These are phyloP conservation scores for Psittacula cyanocephala DNA, from an alignment of 2,113 vertebrate genomes.

Conservation along the genomic window DNA sequence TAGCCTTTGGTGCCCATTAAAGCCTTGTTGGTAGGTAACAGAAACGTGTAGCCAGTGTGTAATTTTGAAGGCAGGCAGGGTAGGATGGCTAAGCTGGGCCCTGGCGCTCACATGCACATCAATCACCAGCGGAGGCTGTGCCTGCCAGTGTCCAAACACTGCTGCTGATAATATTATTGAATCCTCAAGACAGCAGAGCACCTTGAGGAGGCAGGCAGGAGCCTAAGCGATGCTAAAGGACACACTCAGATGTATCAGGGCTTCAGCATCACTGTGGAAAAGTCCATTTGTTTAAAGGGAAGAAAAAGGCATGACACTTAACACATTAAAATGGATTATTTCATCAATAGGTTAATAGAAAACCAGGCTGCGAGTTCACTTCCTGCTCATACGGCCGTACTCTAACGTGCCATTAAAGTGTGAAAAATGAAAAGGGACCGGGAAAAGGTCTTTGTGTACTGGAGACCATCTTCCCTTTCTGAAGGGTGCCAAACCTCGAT, in stretches of 20 bases:
- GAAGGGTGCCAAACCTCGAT: background rate
- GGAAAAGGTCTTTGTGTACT: background rate
- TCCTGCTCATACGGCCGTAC: constrained; percentile 3
- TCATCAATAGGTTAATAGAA: constrained; percentile 79
- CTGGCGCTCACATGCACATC: background rate
- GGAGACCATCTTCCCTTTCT: background rate
- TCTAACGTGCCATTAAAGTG: background rate
- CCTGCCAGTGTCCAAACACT: background rate
- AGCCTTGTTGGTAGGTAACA: background rate
- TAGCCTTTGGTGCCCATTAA: background rate
- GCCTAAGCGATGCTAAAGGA: background rate
- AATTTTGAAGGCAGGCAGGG: background rate
- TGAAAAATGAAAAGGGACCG: constrained; percentile 60
- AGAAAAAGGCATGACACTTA: constrained; percentile 52
- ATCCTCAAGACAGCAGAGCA: background rate
- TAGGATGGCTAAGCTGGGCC: background rate
- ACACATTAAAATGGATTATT: constrained; percentile 72
- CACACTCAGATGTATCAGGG: background rate
- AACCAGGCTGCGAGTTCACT: constrained; percentile 52
- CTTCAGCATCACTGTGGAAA: background rate
- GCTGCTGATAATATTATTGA: background rate
- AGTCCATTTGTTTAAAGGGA: constrained; percentile 58
- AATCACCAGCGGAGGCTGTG: rapidly evolving
- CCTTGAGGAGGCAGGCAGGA: background rate
- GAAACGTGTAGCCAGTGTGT: background rate